Evolutionary conservation across 2,797 vertebrate genomes (phyloP), one percentile per base, ranked within the genome.

Genomic region (Momotus momota): DNA sequence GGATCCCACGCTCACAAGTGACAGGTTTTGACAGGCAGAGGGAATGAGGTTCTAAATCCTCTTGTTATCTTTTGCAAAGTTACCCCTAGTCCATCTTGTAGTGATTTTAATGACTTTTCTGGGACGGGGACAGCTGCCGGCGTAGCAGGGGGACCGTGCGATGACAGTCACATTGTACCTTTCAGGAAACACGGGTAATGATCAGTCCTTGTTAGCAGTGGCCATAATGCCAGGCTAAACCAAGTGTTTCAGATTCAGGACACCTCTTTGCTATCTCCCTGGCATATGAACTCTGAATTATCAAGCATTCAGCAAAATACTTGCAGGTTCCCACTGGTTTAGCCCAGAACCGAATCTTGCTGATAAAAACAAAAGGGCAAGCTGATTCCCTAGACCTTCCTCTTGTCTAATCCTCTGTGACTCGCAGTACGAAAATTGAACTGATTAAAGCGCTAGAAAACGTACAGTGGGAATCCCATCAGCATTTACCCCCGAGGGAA

Each of bases 21-120:
- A 74, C 79, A 78, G 81, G 3, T 11, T 72, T 41, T 94, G 93
- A 93, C 89, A 75, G 79, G 33, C 78, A 49, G 62, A 41, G 45
- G 70, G 80, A 95, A 93, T 94, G 73, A 33, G 84, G 12, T 51
- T 78, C 84, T 87, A 92, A 93, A 94, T 87, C 93, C 91, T 40
- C 21, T 4, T 1, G 38, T 67, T 93, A 89, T 82, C 90, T 85
- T 57, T 8, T 25, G 41, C 67, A 22, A 62, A 87, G 78, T 80
- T 81, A 10, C 91, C 87, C 18, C 0, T 21, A 86, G 79, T 70
- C 81, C 84, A 57, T 87, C 91, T 51, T 31, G 62, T 29, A 40
- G 46, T 55, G 84, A 91, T 89, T 96, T 81, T 90, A 92, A 96
- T 93, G 92, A 70, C 73, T 94, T 93, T 69, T 82, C 92, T 64